Evolutionary conservation across 2,113 vertebrate species (phyloP).

Genomic region (Upupa epops): DNA sequence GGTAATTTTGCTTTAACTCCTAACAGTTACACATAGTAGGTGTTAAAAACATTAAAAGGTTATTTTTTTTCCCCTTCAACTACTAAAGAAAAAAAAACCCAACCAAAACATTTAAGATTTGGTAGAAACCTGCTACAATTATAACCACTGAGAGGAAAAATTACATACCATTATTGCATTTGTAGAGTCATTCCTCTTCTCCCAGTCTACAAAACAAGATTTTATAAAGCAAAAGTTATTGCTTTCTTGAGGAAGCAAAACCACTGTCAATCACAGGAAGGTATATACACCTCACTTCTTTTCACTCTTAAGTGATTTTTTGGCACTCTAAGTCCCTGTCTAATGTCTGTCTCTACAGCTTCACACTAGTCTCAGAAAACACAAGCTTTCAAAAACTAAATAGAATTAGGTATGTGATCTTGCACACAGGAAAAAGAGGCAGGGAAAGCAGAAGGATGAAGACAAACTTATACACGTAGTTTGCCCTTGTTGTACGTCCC

Average conservation of each 20-base stretch:
- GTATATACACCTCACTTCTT: background rate
- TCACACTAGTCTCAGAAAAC: background rate
- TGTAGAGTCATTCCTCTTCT: constrained; percentile 64
- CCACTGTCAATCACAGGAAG: constrained; percentile 70
- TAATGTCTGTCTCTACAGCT: background rate
- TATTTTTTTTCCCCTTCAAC: background rate
- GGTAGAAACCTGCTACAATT: background rate
- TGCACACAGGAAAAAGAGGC: background rate
- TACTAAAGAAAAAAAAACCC: background rate
- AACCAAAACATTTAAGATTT: background rate
- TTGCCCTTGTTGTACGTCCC: constrained; percentile 61
- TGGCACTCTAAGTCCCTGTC: background rate
- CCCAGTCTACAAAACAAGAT: constrained; percentile 73
- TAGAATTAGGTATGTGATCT: background rate
- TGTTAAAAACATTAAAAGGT: background rate
- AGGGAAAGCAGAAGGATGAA: background rate
- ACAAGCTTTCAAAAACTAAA: background rate
- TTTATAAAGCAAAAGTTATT: constrained; percentile 62
- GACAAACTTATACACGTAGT: background rate
- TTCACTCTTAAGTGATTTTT: background rate
- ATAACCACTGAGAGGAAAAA: constrained; percentile 32
- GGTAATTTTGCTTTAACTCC: background rate
- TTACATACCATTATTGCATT: constrained; percentile 65
- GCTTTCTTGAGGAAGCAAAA: constrained; percentile 45
- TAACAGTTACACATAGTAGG: background rate